Evolutionary conservation across 2,797 vertebrate species (phyloP).

Genomic region (Muraenolepis orangiensis): DNA sequence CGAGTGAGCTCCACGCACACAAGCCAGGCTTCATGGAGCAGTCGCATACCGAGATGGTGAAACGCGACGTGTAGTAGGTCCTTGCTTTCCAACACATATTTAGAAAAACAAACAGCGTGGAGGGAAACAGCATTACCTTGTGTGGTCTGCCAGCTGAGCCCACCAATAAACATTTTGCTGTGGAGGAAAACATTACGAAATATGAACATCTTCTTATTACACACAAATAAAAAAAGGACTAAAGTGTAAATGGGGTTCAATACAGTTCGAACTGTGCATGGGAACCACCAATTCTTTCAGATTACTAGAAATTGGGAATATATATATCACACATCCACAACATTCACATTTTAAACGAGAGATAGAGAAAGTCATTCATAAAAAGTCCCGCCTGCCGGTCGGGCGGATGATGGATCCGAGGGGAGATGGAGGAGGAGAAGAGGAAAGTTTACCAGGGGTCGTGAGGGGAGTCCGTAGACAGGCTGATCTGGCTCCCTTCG

Average conservation of each 20-base stretch:
- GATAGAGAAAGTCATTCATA: slow-evolving; percentile 19
- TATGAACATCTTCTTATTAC: slow-evolving; percentile 24
- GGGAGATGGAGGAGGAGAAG: slow-evolving; percentile 19
- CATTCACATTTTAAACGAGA: slow-evolving; percentile 29
- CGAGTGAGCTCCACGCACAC: neutral
- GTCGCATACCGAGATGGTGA: neutral
- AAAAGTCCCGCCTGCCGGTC: slow-evolving; percentile 25
- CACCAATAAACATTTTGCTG: slow-evolving; percentile 99
- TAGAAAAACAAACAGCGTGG: slow-evolving; percentile 7
- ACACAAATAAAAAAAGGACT: too few relatives aligned
- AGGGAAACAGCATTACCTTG: slow-evolving; percentile 79
- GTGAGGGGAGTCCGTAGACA: slow-evolving; percentile 94
- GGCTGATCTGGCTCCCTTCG: slow-evolving; percentile 93
- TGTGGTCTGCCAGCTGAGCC: slow-evolving; percentile 96
- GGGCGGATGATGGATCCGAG: neutral
- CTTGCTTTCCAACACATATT: neutral
- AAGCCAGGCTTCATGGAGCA: neutral
- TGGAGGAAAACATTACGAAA: slow-evolving; percentile 51
- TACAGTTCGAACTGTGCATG: neutral
- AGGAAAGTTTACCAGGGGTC: slow-evolving; percentile 85
- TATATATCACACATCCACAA: slow-evolving; percentile 1
- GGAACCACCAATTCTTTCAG: neutral
- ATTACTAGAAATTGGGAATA: neutral
- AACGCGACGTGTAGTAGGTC: neutral
- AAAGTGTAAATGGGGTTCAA: too few relatives aligned